These are phyloP conservation scores for Sycophila texana DNA, from an alignment of 2,888 invertebrate genomes.

Conservation along the genomic window DNA sequence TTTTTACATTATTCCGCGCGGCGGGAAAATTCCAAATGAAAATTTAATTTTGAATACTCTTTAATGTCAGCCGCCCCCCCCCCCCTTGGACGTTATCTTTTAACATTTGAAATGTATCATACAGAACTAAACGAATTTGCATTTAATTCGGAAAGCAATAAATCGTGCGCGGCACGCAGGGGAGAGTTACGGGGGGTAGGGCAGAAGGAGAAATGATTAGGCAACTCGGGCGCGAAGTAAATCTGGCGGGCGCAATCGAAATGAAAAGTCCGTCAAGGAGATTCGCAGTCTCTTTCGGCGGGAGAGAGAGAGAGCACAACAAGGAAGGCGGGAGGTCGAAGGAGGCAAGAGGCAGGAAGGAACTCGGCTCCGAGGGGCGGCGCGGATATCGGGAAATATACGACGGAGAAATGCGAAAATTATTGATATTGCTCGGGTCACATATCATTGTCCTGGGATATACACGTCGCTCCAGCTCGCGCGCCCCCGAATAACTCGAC, in stretches of 20 bases:
- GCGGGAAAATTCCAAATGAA: slow-evolving; percentile 14
- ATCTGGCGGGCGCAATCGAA: slow-evolving; percentile 10
- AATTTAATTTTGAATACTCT: slow-evolving; percentile 18
- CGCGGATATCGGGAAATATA: slow-evolving; percentile 64
- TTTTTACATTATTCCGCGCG: neutral
- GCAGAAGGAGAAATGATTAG: slow-evolving; percentile 22
- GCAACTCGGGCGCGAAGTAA: slow-evolving; percentile 17
- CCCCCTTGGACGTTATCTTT: slow-evolving; percentile 15
- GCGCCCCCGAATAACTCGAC: slow-evolving; percentile 66
- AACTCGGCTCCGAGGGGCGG: slow-evolving; percentile 57
- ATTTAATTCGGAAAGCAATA: slow-evolving; percentile 47
- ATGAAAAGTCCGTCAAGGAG: slow-evolving; percentile 50
- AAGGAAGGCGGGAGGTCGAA: neutral
- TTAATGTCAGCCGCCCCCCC: neutral
- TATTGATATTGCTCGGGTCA: slow-evolving; percentile 75
- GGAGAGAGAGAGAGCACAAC: neutral
- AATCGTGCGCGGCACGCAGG: slow-evolving; percentile 12
- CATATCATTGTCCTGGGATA: slow-evolving; percentile 75
- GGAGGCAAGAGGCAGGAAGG: slow-evolving; percentile 26
- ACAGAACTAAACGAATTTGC: slow-evolving; percentile 33
- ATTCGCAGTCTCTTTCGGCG: slow-evolving; percentile 37
- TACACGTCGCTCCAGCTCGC: slow-evolving; percentile 71
- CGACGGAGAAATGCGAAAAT: slow-evolving; percentile 74
- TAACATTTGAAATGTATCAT: slow-evolving; percentile 11
- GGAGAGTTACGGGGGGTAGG: neutral